Conservation (phyloP, 2,888 invertebrate species). For the Cephus nigrinus region DNA sequence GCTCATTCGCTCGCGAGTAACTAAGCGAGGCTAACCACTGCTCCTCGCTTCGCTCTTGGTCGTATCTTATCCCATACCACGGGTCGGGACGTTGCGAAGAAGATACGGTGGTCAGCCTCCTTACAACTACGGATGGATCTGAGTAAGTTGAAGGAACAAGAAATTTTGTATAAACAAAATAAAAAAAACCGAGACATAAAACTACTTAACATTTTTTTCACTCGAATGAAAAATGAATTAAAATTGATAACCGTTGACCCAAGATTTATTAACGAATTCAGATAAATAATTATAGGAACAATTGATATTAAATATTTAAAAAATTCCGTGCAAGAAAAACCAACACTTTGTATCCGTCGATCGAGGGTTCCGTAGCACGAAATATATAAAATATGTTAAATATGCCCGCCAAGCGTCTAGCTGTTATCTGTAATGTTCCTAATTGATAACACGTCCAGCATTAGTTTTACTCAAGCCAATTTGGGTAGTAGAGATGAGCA, state of each 20-base stretch:
- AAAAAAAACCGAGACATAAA: neutral
- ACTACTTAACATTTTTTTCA: neutral
- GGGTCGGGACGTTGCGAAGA: conserved; percentile 20
- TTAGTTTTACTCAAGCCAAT: conserved; percentile 53
- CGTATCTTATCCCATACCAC: conserved; percentile 44
- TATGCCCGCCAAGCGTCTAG: conserved; percentile 20
- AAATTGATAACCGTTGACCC: neutral
- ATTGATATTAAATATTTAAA: neutral
- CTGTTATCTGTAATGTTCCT: conserved; percentile 43
- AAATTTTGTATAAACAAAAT: neutral
- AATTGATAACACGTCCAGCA: conserved; percentile 58
- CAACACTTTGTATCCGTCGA: neutral
- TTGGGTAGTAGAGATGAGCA: conserved; percentile 51
- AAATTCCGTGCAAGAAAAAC: neutral
- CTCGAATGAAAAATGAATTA: neutral
- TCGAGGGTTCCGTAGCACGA: conserved; percentile 17
- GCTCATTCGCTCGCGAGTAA: conserved; percentile 23
- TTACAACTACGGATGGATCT: conserved; percentile 15
- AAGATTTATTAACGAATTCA: neutral
- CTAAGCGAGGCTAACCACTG: conserved; percentile 41
- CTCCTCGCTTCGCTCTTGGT: conserved; percentile 36
- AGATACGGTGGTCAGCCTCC: conserved; percentile 40
- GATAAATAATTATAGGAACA: neutral
- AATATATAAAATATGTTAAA: conserved; percentile 31
- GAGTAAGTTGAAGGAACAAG: neutral